Conservation (phyloP, 1,140 invertebrate species). For the Phthorimaea operculella region DNA sequence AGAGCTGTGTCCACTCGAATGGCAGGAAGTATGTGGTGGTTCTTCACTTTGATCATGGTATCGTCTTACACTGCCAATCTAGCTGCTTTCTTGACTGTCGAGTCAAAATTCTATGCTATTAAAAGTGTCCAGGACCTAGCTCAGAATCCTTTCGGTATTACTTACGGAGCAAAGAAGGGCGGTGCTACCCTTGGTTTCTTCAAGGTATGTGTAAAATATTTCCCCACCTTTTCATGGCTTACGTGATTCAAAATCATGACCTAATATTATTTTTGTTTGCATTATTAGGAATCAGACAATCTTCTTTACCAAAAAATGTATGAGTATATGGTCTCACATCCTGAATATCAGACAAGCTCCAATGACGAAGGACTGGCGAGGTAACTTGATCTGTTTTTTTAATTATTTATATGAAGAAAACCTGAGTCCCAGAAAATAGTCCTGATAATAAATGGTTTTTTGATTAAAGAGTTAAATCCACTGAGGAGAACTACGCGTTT, state of each 20-base stretch:
- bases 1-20: constrained; percentile 84
- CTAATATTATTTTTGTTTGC: too few relatives aligned
- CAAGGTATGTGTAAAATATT: constrained; percentile 69
- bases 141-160: constrained; percentile 74
- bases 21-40: constrained; percentile 90
- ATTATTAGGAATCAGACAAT: constrained; percentile 76
- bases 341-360: constrained; percentile 73
- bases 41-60: constrained; percentile 95
- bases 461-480: constrained; percentile 63
- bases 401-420: too few relatives aligned
- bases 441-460: background rate
- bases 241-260: too few relatives aligned
- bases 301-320: constrained; percentile 84
- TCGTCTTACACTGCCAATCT: constrained; percentile 97
- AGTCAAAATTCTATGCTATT: constrained; percentile 85
- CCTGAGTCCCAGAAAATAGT: too few relatives aligned
- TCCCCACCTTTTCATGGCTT: too few relatives aligned
- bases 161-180: constrained; percentile 85
- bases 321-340: constrained; percentile 77
- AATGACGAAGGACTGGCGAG: constrained; percentile 80
- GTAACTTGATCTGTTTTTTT: constrained; percentile 32
- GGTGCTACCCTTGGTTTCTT: constrained; percentile 90
- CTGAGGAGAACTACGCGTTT: constrained; percentile 80
- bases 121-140: constrained; percentile 87
- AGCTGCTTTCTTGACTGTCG: constrained; percentile 96